Evolutionary conservation across 2,113 vertebrate species (phyloP).

Genomic region (Isurus oxyrinchus): DNA sequence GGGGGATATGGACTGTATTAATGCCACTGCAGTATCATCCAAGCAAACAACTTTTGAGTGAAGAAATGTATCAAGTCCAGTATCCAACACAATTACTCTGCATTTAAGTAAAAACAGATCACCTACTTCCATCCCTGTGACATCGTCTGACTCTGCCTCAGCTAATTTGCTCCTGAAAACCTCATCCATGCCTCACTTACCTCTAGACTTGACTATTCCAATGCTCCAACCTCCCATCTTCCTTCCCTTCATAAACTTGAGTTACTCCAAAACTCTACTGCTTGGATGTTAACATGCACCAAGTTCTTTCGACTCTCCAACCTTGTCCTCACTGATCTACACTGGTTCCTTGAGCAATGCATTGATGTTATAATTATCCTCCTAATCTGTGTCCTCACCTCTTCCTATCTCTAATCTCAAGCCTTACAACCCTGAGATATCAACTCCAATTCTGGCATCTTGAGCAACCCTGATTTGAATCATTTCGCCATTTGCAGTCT

Average conservation of each 20-base stretch:
- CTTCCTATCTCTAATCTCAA: background rate
- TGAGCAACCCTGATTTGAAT: background rate
- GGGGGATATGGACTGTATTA: background rate
- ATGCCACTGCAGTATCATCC: background rate
- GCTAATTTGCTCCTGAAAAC: background rate
- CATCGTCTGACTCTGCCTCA: background rate
- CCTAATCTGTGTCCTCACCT: background rate
- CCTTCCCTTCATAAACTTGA: background rate
- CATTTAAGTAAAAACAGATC: background rate
- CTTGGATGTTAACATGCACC: background rate
- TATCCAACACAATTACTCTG: background rate
- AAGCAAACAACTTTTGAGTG: background rate
- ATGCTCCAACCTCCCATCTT: background rate
- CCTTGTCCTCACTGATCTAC: background rate
- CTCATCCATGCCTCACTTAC: background rate
- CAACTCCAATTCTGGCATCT: background rate
- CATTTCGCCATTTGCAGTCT: background rate
- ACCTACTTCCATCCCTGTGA: background rate
- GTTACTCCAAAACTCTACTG: background rate
- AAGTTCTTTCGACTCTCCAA: background rate
- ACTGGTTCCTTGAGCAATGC: background rate
- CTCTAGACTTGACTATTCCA: background rate
- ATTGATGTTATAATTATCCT: background rate
- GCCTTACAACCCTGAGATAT: background rate
- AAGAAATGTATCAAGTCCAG: background rate